A percentile compares a stretch with the other conserved stretches of the same genome.
phyloP scores from a whole-genome alignment of 2,113 vertebrate species.

The Garra rufa region DNA sequence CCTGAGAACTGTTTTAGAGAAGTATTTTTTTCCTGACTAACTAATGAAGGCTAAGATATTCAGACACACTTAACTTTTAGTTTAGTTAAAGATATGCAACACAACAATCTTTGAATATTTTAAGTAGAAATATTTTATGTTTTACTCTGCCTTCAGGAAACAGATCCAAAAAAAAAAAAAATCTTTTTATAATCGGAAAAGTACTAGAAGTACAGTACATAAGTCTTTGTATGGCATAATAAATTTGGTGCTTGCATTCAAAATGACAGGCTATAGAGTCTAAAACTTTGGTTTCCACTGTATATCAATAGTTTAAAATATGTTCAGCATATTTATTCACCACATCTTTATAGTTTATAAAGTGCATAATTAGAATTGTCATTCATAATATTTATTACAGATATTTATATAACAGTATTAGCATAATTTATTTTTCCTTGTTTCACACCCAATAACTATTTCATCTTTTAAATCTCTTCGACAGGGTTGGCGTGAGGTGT shows the following conservation, averaged over 20 bases:
- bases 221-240: not conserved
- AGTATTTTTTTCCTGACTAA: not conserved
- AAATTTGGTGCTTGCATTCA: not conserved
- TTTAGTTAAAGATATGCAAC: not conserved
- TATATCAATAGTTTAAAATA: constrained; percentile 61
- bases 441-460: constrained; percentile 42
- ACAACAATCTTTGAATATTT: not conserved
- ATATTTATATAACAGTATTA: constrained; percentile 56
- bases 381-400: constrained; percentile 64
- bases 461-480: constrained; percentile 55
- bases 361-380: constrained; percentile 80
- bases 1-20: constrained; percentile 39
- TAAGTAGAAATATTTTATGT: not conserved
- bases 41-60: not conserved
- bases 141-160: not conserved
- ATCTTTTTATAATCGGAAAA: not conserved
- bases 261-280: constrained; percentile 31
- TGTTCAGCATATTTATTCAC: constrained; percentile 59
- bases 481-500: constrained; percentile 61
- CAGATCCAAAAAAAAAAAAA: not conserved
- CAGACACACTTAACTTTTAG: not conserved
- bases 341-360: constrained; percentile 72
- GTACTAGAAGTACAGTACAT: constrained; percentile 4
- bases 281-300: constrained; percentile 59
- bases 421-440: constrained; percentile 53